phyloP scores from a whole-genome alignment of 2,113 vertebrate species.

The Mobula birostris region DNA sequence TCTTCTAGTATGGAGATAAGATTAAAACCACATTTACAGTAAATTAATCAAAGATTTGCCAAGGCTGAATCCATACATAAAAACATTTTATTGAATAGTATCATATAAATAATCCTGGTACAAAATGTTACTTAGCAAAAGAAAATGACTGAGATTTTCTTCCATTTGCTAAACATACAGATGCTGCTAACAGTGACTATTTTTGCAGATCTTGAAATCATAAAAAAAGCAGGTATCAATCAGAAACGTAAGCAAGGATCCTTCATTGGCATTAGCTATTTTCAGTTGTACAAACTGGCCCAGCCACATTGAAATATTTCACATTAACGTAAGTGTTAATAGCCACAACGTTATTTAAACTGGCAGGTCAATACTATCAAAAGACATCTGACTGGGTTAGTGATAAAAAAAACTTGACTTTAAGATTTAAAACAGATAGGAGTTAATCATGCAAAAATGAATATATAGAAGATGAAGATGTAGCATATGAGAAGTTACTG shows the following conservation, averaged over 20 bases:
- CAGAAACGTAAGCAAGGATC: conserved; percentile 30
- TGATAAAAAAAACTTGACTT: neutral
- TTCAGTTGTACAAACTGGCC: conserved; percentile 31
- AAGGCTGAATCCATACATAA: conserved; percentile 52
- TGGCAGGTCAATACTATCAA: conserved; percentile 12
- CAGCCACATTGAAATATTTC: conserved; percentile 28
- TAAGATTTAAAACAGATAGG: neutral
- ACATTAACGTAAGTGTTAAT: conserved; percentile 1
- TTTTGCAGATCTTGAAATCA: conserved; percentile 32
- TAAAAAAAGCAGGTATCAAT: conserved; percentile 11
- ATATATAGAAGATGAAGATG: neutral
- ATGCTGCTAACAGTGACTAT: conserved; percentile 24
- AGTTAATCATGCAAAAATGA: neutral
- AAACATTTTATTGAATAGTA: conserved; percentile 74
- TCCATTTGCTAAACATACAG: conserved; percentile 54
- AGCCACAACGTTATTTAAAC: conserved; percentile 26
- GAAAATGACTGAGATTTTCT: conserved; percentile 58
- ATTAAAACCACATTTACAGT: neutral
- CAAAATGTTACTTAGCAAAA: conserved; percentile 94
- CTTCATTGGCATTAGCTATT: conserved; percentile 33
- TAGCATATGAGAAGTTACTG: neutral
- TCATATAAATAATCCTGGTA: conserved; percentile 95
- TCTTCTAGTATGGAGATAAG: neutral
- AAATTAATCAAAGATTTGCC: conserved; percentile 47
- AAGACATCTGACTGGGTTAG: conserved; percentile 23